Base-by-base conservation (phyloP, 2,888 invertebrate genomes). In the Lottia gigantea region DNA sequence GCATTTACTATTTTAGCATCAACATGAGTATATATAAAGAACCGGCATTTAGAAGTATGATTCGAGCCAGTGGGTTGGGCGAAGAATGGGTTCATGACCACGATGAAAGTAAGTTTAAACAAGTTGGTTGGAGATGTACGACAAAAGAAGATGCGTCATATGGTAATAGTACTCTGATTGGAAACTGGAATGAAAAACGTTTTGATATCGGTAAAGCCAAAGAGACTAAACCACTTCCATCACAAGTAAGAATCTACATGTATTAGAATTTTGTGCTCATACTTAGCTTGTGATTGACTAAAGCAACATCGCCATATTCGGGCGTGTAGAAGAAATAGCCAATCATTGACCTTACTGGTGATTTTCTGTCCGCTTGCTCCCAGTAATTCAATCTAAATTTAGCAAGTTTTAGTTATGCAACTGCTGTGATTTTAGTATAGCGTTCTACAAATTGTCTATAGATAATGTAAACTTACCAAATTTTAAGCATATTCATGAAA, bases 171-270 rank as follows among this genome's bases (percentile, higher is more conserved):
- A 83, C 84, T 2, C 75, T 87, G 62, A 78, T 87, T 45, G 87
- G 87, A 64, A 88, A 88, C 75, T 87, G 86, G 85, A 83, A 82
- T 65, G 87, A 87, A 68, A 81, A 87, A 45, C 71, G 82, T 70
- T 84, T 81, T 72, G 87, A 87, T 71, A 78, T 85, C 23, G 75
- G 77, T 19, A 74, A 83, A 63, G 74, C 75, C 26, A 82, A 78
- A 68, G 74, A 81, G 64, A 78, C 83, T 8, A 83, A 85, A 74
- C 78, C 79, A 26, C 74, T 87, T 49, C 86, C 87, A 26, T 86
- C 87, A 8, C 85, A 86, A 82, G 87, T 86, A 77, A 47, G 71
- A 62, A 66, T 23, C 0, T 40, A 40, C 2, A 31, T n/a, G n/a
- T n/a, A n/a, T n/a, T n/a, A n/a, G n/a, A n/a, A n/a, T n/a, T n/a